phyloP scores from a whole-genome alignment of 2,113 vertebrate species.

The Planiliza haematocheilus region DNA sequence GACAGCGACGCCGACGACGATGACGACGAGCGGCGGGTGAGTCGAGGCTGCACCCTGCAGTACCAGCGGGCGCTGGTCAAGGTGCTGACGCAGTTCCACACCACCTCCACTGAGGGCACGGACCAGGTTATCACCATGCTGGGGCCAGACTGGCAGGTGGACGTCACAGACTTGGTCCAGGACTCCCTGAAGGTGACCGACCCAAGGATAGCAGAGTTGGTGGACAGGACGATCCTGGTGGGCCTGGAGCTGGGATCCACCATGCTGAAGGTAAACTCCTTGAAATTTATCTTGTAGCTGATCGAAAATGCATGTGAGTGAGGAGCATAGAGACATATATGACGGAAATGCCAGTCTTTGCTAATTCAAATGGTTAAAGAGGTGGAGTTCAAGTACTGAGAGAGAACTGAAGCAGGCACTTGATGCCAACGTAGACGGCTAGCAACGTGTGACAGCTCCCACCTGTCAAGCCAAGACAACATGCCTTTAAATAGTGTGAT shows the following conservation, averaged over 20 bases:
- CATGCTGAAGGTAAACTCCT: slow-evolving; percentile 88
- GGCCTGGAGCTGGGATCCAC: slow-evolving; percentile 93
- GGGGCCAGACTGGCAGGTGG: slow-evolving; percentile 97
- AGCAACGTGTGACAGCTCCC: too few relatives aligned
- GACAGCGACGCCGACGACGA: slow-evolving; percentile 94
- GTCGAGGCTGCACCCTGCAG: slow-evolving; percentile 94
- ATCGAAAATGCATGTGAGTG: neutral
- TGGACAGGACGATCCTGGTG: slow-evolving; percentile 91
- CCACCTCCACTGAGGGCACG: slow-evolving; percentile 91
- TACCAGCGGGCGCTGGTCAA: slow-evolving; percentile 94
- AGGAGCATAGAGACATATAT: neutral
- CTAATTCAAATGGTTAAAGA: too few relatives aligned
- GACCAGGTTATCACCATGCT: slow-evolving; percentile 98
- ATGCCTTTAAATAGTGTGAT: too few relatives aligned
- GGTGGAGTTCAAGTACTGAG: too few relatives aligned
- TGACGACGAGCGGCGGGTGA: slow-evolving; percentile 88
- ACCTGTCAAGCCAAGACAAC: too few relatives aligned
- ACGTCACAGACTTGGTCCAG: slow-evolving; percentile 96
- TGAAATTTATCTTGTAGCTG: neutral
- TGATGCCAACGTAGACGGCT: too few relatives aligned
- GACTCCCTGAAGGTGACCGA: slow-evolving; percentile 93
- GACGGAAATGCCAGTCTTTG: too few relatives aligned
- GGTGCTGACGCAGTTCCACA: slow-evolving; percentile 98
- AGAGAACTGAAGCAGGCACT: too few relatives aligned
- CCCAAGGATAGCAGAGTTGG: slow-evolving; percentile 91